Base-by-base conservation (phyloP, 2,797 vertebrate species). In the Aldrovandia affinis region DNA sequence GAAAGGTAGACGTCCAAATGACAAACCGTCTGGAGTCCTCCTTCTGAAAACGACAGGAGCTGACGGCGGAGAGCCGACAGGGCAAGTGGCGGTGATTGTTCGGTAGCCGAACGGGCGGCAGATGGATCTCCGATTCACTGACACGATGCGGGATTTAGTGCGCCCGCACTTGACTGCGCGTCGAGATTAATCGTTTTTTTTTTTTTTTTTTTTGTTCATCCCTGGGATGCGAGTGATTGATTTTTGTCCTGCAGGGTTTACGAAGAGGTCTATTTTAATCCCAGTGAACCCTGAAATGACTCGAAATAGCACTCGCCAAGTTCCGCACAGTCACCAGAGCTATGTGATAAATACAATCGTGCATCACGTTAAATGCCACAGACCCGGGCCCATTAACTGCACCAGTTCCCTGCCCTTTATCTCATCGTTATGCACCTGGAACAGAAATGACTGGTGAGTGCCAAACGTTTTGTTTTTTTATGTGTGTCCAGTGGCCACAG, bases 11-110 rank as follows among this genome's bases (percentile, higher is more conserved):
- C 83, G 80, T 91, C 92, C 93, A 94, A 92, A 89, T 73, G 77
- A 88, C 18, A 85, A 92, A 91, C 92, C 93, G 92, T 94, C 93
- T 95, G 93, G 86, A 91, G 86, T 12, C 88, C 81, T 52, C 52
- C 78, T 39, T 81, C 84, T 61, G 86, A 87, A 81, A 85, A 33
- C 55, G 84, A 63, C 59, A 55, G 77, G 54, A 55, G 55, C 18
- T 78, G 55, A 78, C n/a, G 12, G 50, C 36, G 50, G 50, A 22
- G 18, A 75, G 55, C 33, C 59, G 68, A 78, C 65, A 78, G 50
- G 78, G 78, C 78, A 6, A 78, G 47, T 54, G 50, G 50, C 44
- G 30, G 77, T 18, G 39, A 42, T 47, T 44, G 25, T 81, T 36
- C 22, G 1, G 47, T 82, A 14, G 42, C 47, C 65, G 73, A 73